Conservation (phyloP, 2,888 invertebrate species). For the Phrixothrix hirtus region DNA sequence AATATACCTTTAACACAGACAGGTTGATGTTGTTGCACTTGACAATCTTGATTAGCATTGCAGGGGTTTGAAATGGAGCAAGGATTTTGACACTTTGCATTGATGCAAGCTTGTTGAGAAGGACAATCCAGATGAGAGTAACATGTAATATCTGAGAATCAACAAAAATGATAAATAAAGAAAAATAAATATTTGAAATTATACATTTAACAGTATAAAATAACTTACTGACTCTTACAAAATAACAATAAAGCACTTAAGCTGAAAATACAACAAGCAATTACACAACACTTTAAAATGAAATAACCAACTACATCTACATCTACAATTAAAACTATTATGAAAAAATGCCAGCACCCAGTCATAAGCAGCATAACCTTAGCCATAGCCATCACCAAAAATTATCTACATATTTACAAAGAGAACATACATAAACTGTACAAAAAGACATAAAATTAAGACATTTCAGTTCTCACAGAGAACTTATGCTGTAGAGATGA, state of each 20-base stretch:
- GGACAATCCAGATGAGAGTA: slow-evolving; percentile 79
- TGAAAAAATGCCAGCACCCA: slow-evolving; percentile 13
- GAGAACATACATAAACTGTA: slow-evolving; percentile 24
- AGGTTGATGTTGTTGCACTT: slow-evolving; percentile 80
- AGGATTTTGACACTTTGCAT: slow-evolving; percentile 79
- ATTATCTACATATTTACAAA: slow-evolving; percentile 34
- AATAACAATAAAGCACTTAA: slow-evolving; percentile 34
- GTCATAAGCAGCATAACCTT: slow-evolving; percentile 15
- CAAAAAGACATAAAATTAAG: slow-evolving; percentile 27
- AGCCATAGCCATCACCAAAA: slow-evolving; percentile 29
- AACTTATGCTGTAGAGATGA: slow-evolving; percentile 39
- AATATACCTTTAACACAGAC: slow-evolving; percentile 80
- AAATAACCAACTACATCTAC: too few relatives aligned
- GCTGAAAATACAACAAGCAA: slow-evolving; percentile 35
- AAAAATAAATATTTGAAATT: too few relatives aligned
- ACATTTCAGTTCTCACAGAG: slow-evolving; percentile 40
- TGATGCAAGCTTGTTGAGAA: slow-evolving; percentile 75
- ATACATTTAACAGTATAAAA: too few relatives aligned
- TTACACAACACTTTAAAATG: slow-evolving; percentile 7
- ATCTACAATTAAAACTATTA: too few relatives aligned
- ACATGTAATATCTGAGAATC: slow-evolving; percentile 73
- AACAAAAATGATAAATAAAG: too few relatives aligned
- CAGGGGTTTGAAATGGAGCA: slow-evolving; percentile 78
- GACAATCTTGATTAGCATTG: slow-evolving; percentile 74
- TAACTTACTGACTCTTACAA: slow-evolving; percentile 21